A percentile compares a stretch with the other conserved stretches of the same genome.
Conservation (phyloP, 2,888 invertebrate species). For the Sisyra nigra region DNA sequence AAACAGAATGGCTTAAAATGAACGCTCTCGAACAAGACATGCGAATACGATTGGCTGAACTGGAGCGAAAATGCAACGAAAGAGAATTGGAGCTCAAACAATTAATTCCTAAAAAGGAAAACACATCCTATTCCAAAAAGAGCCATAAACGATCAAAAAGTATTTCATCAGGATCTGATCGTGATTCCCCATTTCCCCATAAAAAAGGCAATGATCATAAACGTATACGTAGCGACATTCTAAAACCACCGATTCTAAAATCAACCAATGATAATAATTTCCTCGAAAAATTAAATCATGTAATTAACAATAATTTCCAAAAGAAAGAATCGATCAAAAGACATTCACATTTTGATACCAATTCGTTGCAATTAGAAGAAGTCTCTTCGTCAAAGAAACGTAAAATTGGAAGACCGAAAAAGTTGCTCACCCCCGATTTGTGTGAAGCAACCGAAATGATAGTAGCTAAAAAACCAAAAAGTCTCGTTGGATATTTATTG, state of each 20-base stretch:
- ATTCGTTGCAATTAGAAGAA: conserved; percentile 13
- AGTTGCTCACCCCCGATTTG: conserved; percentile 38
- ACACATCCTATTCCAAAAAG: conserved; percentile 24
- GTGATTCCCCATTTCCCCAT: conserved; percentile 22
- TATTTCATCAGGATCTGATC: conserved; percentile 23
- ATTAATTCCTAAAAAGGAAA: conserved; percentile 37
- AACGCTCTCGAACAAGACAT: conserved; percentile 67
- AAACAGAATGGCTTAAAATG: conserved; percentile 31
- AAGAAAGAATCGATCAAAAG: conserved; percentile 11
- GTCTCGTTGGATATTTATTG: conserved; percentile 46
- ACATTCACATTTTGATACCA: neutral
- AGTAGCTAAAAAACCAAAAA: conserved; percentile 64
- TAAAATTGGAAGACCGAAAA: conserved; percentile 68
- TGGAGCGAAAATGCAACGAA: conserved; percentile 68
- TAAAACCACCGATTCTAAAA: conserved; percentile 11
- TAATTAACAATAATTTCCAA: conserved; percentile 12
- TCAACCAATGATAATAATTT: conserved; percentile 5
- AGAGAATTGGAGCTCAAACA: conserved; percentile 70
- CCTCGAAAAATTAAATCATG: conserved; percentile 5
- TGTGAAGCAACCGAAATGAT: conserved; percentile 60
- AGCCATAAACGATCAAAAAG: conserved; percentile 29
- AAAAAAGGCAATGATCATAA: conserved; percentile 20
- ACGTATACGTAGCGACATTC: conserved; percentile 13
- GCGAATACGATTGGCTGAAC: conserved; percentile 62
- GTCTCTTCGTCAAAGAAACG: conserved; percentile 49